Percentiles rank a stretch among this genome's conserved stretches.
phyloP scores from a whole-genome alignment of 2,797 vertebrate genomes.

The Myripristis jacobus region DNA sequence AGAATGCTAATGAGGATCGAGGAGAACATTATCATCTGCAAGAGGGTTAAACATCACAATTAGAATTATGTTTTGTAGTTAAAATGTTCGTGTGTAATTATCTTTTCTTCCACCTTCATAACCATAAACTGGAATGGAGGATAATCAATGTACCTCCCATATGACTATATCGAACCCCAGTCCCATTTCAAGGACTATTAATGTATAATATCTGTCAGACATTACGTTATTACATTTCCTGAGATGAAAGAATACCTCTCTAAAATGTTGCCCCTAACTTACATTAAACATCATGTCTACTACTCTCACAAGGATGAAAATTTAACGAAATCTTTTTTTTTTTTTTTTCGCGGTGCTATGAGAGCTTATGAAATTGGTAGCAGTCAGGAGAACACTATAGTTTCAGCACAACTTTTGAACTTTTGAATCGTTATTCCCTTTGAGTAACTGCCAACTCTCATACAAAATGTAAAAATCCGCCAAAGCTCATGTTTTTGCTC shows the following conservation, averaged over 20 bases:
- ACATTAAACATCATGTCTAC: constrained; percentile 25
- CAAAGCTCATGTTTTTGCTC: constrained; percentile 3
- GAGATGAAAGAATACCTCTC: constrained; percentile 46
- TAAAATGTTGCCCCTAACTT: constrained; percentile 6
- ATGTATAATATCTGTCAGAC: constrained; percentile 30
- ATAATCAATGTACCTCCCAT: not conserved
- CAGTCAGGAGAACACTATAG: constrained; percentile 9
- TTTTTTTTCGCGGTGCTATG: not conserved
- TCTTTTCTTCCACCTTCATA: not conserved
- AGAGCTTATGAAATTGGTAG: constrained; percentile 8
- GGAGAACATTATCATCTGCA: not conserved
- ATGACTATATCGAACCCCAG: not conserved
- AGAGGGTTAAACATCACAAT: not conserved
- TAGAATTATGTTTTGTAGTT: not conserved
- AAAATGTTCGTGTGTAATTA: not conserved
- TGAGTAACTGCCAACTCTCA: constrained; percentile 1
- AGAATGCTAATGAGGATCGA: constrained; percentile 1
- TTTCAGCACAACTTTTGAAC: constrained; percentile 2
- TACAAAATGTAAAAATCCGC: constrained; percentile 3
- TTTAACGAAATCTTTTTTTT: not conserved
- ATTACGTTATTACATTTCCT: constrained; percentile 53
- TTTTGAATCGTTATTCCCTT: not conserved
- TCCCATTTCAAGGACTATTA: constrained; percentile 16
- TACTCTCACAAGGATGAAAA: constrained; percentile 18
- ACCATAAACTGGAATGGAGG: not conserved